Conservation (phyloP, 2,888 invertebrate species). For the Latrodectus hesperus region DNA sequence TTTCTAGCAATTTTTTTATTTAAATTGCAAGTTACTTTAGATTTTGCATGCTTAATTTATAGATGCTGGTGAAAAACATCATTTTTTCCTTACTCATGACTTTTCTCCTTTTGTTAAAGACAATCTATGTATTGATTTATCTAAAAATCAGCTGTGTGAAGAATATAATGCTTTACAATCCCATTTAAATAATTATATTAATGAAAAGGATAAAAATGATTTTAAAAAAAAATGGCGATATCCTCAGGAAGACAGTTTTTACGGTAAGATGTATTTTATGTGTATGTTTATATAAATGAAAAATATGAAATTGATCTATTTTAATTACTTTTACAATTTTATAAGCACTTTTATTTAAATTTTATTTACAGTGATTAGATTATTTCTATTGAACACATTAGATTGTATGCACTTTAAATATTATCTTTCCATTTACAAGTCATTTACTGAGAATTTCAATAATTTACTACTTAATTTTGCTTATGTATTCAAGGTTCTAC, state of each 20-base stretch:
- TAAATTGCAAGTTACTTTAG: neutral
- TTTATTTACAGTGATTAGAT: no score
- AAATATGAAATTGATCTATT: no score
- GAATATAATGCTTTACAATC: constrained; percentile 16
- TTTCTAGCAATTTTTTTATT: neutral
- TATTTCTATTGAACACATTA: no score
- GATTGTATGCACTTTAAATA: no score
- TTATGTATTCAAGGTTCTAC: no score
- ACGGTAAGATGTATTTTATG: no score
- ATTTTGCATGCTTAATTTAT: neutral
- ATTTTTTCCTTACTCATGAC: constrained; percentile 64
- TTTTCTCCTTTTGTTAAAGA: constrained; percentile 51
- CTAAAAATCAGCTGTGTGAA: neutral
- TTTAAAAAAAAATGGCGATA: constrained; percentile 43
- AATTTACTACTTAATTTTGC: no score
- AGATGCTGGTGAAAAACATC: constrained; percentile 19
- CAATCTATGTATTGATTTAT: neutral
- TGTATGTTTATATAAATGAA: no score
- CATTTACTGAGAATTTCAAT: no score
- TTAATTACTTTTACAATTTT: no score
- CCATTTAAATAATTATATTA: constrained; percentile 25
- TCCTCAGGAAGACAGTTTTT: neutral
- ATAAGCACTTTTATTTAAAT: no score
- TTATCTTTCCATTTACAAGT: no score
- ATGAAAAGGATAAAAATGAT: constrained; percentile 30